Evolutionary conservation across 2,888 invertebrate genomes (phyloP).

Genomic region (Harpagoxenus sublaevis): DNA sequence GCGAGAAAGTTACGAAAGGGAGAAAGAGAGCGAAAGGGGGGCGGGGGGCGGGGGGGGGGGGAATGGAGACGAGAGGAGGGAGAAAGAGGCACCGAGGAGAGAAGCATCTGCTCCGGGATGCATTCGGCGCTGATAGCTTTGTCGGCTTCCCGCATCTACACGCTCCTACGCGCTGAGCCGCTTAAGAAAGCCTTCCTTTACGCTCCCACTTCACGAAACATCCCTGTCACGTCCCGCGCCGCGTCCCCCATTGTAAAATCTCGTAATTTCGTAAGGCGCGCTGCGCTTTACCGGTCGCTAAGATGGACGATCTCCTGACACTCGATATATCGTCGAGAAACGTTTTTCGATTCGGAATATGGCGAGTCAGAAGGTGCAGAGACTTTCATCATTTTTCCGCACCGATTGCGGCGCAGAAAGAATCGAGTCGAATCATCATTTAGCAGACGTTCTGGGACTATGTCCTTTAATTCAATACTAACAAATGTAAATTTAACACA

Average conservation of each 20-base stretch:
- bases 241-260: conserved; percentile 37
- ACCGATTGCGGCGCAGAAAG: neutral
- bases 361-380: neutral
- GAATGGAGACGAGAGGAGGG: neutral
- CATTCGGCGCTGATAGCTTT: conserved; percentile 82
- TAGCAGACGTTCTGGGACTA: neutral
- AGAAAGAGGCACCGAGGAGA: conserved; percentile 60
- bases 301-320: conserved; percentile 48
- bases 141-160: conserved; percentile 80
- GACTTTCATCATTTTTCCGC: neutral
- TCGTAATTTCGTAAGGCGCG: conserved; percentile 33
- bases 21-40: neutral
- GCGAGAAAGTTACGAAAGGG: neutral
- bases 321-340: conserved; percentile 21
- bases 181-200: conserved; percentile 78
- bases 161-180: conserved; percentile 79
- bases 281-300: conserved; percentile 45
- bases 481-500: neutral
- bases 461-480: neutral
- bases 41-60: neutral
- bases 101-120: conserved; percentile 73
- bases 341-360: conserved; percentile 16
- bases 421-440: neutral
- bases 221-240: conserved; percentile 25
- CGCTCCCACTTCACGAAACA: conserved; percentile 36